Percentiles rank a stretch among this genome's conserved stretches.
These are phyloP conservation scores for Nymphalis polychloros DNA, from an alignment of 2,888 invertebrate genomes.

Conservation along the genomic window DNA sequence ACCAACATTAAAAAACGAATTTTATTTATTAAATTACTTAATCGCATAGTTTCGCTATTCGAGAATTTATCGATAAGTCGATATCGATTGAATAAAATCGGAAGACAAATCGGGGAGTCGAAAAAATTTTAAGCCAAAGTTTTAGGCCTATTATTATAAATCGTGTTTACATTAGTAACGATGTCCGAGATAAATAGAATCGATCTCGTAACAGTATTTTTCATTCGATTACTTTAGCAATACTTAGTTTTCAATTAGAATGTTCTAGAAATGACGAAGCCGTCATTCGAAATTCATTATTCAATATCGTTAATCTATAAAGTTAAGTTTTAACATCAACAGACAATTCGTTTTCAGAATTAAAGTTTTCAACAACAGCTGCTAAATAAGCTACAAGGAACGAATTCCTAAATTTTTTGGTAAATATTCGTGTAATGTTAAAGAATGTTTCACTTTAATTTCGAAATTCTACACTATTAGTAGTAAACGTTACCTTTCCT, in stretches of 20 bases:
- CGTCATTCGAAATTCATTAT: background rate
- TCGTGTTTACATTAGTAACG: too few relatives aligned
- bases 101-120: constrained; percentile 32
- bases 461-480: constrained; percentile 19
- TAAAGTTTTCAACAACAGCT: background rate
- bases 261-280: background rate
- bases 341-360: constrained; percentile 6
- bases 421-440: constrained; percentile 1
- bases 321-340: constrained; percentile 3
- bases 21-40: constrained; percentile 21
- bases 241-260: background rate
- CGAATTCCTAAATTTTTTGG: constrained; percentile 3
- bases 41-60: constrained; percentile 51
- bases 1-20: constrained; percentile 26
- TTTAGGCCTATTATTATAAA: constrained; percentile 20
- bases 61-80: constrained; percentile 46
- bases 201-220: too few relatives aligned
- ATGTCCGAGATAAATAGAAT: too few relatives aligned
- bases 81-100: constrained; percentile 13
- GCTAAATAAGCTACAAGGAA: constrained; percentile 6
- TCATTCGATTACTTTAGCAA: background rate
- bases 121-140: constrained; percentile 22
- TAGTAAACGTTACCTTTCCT: constrained; percentile 45
- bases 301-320: background rate
- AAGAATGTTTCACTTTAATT: constrained; percentile 1